These are phyloP conservation scores for Podilymbus podiceps DNA, from an alignment of 2,113 vertebrate species.

Conservation along the genomic window DNA sequence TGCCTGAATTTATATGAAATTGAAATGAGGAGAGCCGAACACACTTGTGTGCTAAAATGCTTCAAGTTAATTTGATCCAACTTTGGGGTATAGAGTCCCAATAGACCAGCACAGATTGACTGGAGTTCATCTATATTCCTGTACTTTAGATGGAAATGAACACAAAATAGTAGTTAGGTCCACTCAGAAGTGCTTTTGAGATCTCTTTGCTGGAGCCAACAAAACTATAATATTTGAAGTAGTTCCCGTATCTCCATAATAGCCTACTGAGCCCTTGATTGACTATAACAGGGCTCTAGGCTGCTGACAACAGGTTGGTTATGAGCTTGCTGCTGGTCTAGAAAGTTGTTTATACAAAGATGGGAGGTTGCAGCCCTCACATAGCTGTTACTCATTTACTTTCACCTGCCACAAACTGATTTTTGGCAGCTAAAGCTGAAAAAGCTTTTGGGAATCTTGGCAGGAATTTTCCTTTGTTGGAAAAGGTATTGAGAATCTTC, in stretches of 20 bases:
- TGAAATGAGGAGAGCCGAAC: background rate
- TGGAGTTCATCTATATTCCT: background rate
- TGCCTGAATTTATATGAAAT: background rate
- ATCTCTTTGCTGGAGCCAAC: background rate
- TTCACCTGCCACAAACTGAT: background rate
- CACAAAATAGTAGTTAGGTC: background rate
- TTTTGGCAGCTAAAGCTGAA: background rate
- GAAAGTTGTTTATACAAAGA: background rate
- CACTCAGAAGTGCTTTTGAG: background rate
- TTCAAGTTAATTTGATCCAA: background rate
- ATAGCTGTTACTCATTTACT: background rate
- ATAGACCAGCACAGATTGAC: background rate
- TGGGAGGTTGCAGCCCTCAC: background rate
- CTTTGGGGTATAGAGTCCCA: background rate
- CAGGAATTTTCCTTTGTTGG: background rate
- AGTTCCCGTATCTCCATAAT: background rate
- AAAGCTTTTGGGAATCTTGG: background rate
- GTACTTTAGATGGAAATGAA: background rate
- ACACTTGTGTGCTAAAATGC: background rate
- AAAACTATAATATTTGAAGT: background rate
- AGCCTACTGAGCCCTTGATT: background rate
- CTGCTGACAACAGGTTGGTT: background rate
- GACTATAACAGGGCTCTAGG: background rate
- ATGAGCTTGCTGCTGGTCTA: background rate
- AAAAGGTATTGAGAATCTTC: background rate